These are phyloP conservation scores for Drosophila subobscura DNA, from an alignment of 1,140 invertebrate species.

Conservation along the genomic window DNA sequence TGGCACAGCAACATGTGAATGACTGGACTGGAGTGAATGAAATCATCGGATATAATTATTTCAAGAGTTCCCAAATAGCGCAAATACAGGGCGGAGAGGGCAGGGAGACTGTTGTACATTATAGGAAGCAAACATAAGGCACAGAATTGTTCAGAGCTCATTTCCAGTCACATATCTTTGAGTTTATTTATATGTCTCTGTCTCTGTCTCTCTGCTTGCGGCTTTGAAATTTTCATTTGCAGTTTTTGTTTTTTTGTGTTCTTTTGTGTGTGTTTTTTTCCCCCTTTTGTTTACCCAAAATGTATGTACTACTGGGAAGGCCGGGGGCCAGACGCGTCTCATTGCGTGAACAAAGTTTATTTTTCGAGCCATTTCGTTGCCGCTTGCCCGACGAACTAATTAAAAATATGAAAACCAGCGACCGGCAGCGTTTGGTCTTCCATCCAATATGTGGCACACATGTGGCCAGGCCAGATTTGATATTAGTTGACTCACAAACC, in stretches of 20 bases:
- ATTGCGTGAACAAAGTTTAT: conserved; percentile 71
- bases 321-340: conserved; percentile 13
- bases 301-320: conserved; percentile 2
- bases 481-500: conserved; percentile 36
- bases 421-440: conserved; percentile 22
- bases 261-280: conserved; percentile 33
- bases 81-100: conserved; percentile 12
- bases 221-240: conserved; percentile 75
- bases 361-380: conserved; percentile 46
- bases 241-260: conserved; percentile 48
- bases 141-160: conserved; percentile 59
- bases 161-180: conserved; percentile 45
- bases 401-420: conserved; percentile 43
- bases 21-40: conserved; percentile 64
- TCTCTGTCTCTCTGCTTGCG: conserved; percentile 22
- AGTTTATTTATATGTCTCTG: conserved; percentile 58
- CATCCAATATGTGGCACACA: conserved; percentile 67
- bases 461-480: conserved; percentile 35
- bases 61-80: conserved; percentile 62
- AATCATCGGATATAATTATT: conserved; percentile 78
- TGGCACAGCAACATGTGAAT: conserved; percentile 17
- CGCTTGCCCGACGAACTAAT: conserved; percentile 59
- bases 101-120: background rate
- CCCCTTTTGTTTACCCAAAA: conserved; percentile 59
- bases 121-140: conserved; percentile 41